Base-by-base conservation (phyloP, 2,797 vertebrate species). In the Anabacerthia variegaticeps region DNA sequence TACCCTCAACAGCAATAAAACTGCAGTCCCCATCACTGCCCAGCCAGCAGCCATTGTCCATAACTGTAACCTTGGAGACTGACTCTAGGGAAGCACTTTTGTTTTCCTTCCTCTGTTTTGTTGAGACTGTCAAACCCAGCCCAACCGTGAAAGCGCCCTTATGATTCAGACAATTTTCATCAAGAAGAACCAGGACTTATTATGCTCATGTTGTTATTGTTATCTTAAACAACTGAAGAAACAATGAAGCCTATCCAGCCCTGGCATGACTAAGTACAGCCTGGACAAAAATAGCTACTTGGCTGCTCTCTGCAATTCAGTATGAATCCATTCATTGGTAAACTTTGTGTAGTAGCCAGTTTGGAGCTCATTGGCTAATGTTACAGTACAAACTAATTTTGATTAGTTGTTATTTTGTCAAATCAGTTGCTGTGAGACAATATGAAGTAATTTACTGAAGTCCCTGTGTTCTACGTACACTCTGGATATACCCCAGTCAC, bases 1-100 rank as follows among this genome's bases (percentile, higher is more conserved):
- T 49, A 26, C 36, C 32, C 51, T 28, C 41, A 54, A 34, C 16
- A 89, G 44, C 28, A 78, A 30, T 49, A 73, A 56, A 82, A 69
- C 37, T 34, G 32, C 72, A 75, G 23, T 27, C 8, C 32, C 12
- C 22, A 9, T 2, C 11, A 1, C 27, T 78, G 23, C 46, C 8
- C 39, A 63, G 11, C 26, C 56, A 80, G 24, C 15, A 24, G 1
- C 0, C 3, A 12, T 67, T 3, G 1, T 19, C n/a, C 21, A 4
- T 5, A 74, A 19, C 46, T 54, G 10, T 61, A 9, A 34, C 34
- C 30, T 44, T 18, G 1, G n/a, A 58, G 9, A 51, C 22, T 46
- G 37, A 32, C 9, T 54, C 43, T 41, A 34, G 56, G 44, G 26
- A 55, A 71, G 16, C 26, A 36, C 28, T n/a, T 82, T 49, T 0